These are phyloP conservation scores for Stenolophus ochropezus DNA, from an alignment of 2,888 invertebrate genomes.

Conservation along the genomic window DNA sequence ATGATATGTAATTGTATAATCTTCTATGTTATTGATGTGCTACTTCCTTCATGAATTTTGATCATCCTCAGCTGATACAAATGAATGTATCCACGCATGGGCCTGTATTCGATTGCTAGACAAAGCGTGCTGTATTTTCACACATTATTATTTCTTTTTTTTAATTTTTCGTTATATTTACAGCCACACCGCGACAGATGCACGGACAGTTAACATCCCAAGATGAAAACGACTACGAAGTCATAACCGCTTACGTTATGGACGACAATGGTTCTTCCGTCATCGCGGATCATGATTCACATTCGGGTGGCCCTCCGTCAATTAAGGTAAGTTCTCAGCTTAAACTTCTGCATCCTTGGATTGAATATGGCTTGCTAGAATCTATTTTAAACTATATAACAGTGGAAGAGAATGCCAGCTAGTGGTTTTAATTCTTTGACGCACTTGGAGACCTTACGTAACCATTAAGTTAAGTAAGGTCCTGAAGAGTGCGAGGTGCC, in stretches of 20 bases:
- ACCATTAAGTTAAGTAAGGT: slow-evolving; percentile 38
- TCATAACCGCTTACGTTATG: slow-evolving; percentile 83
- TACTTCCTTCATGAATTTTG: slow-evolving; percentile 36
- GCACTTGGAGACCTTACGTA: slow-evolving; percentile 43
- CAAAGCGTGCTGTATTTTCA: neutral
- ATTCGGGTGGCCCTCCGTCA: slow-evolving; percentile 84
- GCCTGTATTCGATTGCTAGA: slow-evolving; percentile 51
- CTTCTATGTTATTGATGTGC: slow-evolving; percentile 36
- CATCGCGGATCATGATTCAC: slow-evolving; percentile 86
- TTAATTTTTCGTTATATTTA: slow-evolving; percentile 1
- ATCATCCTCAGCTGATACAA: slow-evolving; percentile 20
- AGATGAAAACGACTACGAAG: slow-evolving; percentile 92
- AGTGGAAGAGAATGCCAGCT: slow-evolving; percentile 54
- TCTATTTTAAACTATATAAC: slow-evolving; percentile 44
- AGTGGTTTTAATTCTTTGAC: slow-evolving; percentile 37
- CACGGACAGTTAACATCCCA: slow-evolving; percentile 76
- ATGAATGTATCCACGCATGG: slow-evolving; percentile 51
- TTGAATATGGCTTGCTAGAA: slow-evolving; percentile 56
- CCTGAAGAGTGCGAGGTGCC: slow-evolving; percentile 43
- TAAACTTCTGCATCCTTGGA: slow-evolving; percentile 36
- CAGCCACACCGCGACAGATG: slow-evolving; percentile 68
- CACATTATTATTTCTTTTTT: neutral
- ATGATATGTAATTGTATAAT: slow-evolving; percentile 23
- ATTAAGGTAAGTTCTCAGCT: slow-evolving; percentile 82
- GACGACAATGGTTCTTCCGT: slow-evolving; percentile 91